These are phyloP conservation scores for Taurulus bubalis DNA, from an alignment of 2,113 vertebrate species.

Conservation along the genomic window DNA sequence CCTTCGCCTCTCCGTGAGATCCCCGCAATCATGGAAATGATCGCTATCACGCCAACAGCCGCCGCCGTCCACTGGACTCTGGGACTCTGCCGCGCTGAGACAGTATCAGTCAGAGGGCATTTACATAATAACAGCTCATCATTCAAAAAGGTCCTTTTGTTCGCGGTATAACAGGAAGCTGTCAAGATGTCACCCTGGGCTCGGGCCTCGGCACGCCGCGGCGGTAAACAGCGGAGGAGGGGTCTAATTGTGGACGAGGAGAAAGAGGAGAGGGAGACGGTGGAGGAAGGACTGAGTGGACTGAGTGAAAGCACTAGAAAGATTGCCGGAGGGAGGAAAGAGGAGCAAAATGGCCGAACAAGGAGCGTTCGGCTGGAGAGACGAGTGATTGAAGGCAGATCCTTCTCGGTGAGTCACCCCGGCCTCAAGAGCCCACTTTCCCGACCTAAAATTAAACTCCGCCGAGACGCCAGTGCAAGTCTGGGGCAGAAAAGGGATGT, in stretches of 20 bases:
- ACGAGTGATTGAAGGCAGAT: slow-evolving; percentile 23
- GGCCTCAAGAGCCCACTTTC: slow-evolving; percentile 26
- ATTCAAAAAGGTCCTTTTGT: slow-evolving; percentile 92
- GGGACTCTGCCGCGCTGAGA: slow-evolving; percentile 86
- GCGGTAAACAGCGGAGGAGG: slow-evolving; percentile 86
- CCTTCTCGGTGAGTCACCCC: background rate
- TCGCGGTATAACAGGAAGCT: slow-evolving; percentile 92
- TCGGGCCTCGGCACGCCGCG: slow-evolving; percentile 83
- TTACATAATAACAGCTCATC: slow-evolving; percentile 97
- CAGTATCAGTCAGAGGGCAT: slow-evolving; percentile 90
- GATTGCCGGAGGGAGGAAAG: slow-evolving; percentile 25
- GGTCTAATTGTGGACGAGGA: slow-evolving; percentile 84
- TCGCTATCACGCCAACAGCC: slow-evolving; percentile 86
- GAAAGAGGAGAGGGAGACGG: slow-evolving; percentile 16
- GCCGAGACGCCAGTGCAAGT: background rate
- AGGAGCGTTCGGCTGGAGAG: background rate
- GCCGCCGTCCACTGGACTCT: slow-evolving; percentile 82
- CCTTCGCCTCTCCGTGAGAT: slow-evolving; percentile 69
- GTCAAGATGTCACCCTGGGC: slow-evolving; percentile 93
- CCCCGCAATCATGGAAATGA: slow-evolving; percentile 96
- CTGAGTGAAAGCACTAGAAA: slow-evolving; percentile 22
- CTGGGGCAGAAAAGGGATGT: slow-evolving; percentile 24
- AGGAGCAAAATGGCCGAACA: slow-evolving; percentile 16
- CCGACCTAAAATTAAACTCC: slow-evolving; percentile 41
- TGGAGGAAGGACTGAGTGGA: slow-evolving; percentile 16